A percentile compares a stretch with the other conserved stretches of the same genome.
phyloP scores from a whole-genome alignment of 2,888 invertebrate species.

The Dysmachus trigonus region DNA sequence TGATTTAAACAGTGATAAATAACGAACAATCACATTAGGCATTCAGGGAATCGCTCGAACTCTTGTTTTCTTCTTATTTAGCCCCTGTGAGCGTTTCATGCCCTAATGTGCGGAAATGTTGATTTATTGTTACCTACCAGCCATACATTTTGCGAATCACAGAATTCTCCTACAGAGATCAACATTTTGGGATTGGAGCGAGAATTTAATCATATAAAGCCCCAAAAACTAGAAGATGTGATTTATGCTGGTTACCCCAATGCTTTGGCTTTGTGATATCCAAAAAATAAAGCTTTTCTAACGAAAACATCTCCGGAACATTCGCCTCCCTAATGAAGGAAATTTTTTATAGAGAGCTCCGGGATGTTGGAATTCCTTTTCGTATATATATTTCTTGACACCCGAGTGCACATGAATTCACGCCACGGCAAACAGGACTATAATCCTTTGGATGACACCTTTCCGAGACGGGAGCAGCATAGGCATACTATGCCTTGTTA shows the following conservation, averaged over 20 bases:
- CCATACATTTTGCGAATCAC: neutral
- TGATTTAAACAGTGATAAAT: neutral
- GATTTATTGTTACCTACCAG: neutral
- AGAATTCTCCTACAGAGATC: neutral
- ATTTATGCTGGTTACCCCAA: conserved; percentile 7
- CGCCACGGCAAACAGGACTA: neutral
- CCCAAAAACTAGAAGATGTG: neutral
- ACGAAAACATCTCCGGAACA: neutral
- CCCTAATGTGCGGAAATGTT: neutral
- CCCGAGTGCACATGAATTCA: conserved; percentile 30
- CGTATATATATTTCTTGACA: conserved; percentile 14
- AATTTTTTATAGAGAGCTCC: conserved; percentile 13
- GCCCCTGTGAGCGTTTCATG: neutral
- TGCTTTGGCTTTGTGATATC: neutral
- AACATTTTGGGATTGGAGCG: neutral
- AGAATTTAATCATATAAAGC: conserved; percentile 22
- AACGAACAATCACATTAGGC: neutral
- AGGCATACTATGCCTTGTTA: neutral
- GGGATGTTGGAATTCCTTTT: conserved; percentile 16
- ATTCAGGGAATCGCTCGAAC: neutral
- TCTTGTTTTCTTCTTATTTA: neutral
- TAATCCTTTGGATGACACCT: conserved; percentile 28
- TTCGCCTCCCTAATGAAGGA: conserved; percentile 28
- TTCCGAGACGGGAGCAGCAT: neutral
- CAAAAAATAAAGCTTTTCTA: neutral